Conservation (phyloP, 1,140 invertebrate species). For the Archivesica marissinica region DNA sequence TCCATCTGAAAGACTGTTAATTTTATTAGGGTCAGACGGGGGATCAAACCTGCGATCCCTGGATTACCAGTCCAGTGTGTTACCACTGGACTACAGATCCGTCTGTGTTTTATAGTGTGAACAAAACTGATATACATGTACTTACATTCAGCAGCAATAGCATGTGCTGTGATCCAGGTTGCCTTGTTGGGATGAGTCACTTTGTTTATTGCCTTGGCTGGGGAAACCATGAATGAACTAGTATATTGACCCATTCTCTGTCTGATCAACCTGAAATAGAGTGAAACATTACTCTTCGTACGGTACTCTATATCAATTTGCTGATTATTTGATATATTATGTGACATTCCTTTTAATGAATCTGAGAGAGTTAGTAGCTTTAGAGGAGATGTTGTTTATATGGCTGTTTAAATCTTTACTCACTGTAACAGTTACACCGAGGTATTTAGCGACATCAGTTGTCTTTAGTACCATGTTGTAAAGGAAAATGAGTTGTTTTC, state of each 20-base stretch:
- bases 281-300: neutral
- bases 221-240: slow-evolving; percentile 46
- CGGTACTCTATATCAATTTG: neutral
- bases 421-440: neutral
- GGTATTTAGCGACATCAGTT: no score
- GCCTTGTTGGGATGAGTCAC: slow-evolving; percentile 72
- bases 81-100: no score
- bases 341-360: no score
- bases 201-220: slow-evolving; percentile 63
- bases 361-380: no score
- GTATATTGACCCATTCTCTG: slow-evolving; percentile 58
- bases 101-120: no score
- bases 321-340: neutral
- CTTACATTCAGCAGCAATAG: slow-evolving; percentile 76
- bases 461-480: neutral
- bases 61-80: no score
- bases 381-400: no score
- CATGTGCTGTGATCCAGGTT: slow-evolving; percentile 79
- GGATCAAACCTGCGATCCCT: no score
- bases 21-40: no score
- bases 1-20: no score
- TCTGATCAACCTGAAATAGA: neutral
- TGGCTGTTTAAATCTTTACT: neutral
- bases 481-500: neutral
- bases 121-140: neutral